A percentile compares a stretch with the other conserved stretches of the same genome.
Evolutionary conservation across 1,140 invertebrate species (phyloP).

Genomic region (Drosophila nigromelanica): DNA sequence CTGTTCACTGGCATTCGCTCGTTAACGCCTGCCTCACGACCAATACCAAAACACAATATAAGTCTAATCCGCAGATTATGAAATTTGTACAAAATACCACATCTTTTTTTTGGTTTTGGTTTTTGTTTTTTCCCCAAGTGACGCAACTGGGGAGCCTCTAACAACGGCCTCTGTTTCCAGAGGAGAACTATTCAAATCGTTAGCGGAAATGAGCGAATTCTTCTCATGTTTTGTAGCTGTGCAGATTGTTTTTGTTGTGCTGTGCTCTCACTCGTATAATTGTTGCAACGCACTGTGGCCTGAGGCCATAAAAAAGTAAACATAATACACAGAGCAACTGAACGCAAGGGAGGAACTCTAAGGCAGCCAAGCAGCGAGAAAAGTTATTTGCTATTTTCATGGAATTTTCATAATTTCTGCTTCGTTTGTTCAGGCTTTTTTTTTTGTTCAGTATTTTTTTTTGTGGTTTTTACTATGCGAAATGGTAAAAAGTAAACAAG

Average conservation of each 20-base stretch:
- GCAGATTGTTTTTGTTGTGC: constrained; percentile 39
- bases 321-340: constrained; percentile 52
- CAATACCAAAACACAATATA: constrained; percentile 35
- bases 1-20: constrained; percentile 41
- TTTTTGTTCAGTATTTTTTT: not conserved
- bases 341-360: constrained; percentile 14
- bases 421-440: constrained; percentile 52
- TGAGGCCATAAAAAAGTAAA: constrained; percentile 75
- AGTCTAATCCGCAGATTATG: constrained; percentile 67
- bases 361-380: constrained; percentile 46
- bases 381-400: constrained; percentile 81
- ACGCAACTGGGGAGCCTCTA: constrained; percentile 9
- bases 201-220: constrained; percentile 72
- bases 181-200: constrained; percentile 49
- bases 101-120: constrained; percentile 32
- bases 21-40: constrained; percentile 46
- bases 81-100: constrained; percentile 61
- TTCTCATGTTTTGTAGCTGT: constrained; percentile 55
- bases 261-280: constrained; percentile 75
- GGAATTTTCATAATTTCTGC: constrained; percentile 79
- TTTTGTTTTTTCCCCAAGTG: constrained; percentile 4
- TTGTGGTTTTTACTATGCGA: constrained; percentile 60
- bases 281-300: constrained; percentile 75
- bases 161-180: constrained; percentile 28
- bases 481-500: constrained; percentile 72